Evolutionary conservation across 2,113 vertebrate species (phyloP).

Genomic region (Tretioscincus oriximinensis): DNA sequence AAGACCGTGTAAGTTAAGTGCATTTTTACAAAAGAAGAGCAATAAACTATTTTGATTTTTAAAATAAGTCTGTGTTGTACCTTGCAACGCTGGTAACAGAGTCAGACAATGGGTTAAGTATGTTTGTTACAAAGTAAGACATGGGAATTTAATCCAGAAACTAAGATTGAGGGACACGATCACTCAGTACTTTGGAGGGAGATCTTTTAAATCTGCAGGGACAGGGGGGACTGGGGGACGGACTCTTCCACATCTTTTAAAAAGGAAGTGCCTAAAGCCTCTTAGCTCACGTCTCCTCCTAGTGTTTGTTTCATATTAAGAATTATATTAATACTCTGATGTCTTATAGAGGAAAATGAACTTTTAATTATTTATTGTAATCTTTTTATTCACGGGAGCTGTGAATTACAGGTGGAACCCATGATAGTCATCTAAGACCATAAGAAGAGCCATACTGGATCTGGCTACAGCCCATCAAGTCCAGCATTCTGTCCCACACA

Average conservation of each 20-base stretch:
- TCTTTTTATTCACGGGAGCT: conserved; percentile 66
- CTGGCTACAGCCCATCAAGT: no score
- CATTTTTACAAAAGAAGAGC: conserved; percentile 71
- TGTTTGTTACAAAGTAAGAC: not conserved
- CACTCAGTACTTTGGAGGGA: no score
- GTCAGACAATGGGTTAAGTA: rapidly evolving
- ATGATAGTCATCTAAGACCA: conserved; percentile 57
- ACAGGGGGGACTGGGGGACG: no score
- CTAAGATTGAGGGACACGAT: no score
- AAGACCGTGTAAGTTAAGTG: conserved; percentile 63
- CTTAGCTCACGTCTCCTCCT: no score
- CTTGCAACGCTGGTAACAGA: not conserved
- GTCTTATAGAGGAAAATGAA: conserved; percentile 66
- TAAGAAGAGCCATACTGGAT: no score
- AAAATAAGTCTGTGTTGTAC: conserved; percentile 42
- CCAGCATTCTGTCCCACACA: no score
- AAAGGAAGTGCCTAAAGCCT: no score
- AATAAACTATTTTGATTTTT: conserved; percentile 73
- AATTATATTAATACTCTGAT: conserved; percentile 69
- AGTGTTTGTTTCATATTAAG: conserved; percentile 54
- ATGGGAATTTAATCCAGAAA: not conserved
- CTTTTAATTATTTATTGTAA: conserved; percentile 72
- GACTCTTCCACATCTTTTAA: no score
- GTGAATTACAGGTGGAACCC: conserved; percentile 63
- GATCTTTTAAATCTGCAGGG: no score